phyloP scores from a whole-genome alignment of 2,113 vertebrate species.

The Bufo gargarizans region DNA sequence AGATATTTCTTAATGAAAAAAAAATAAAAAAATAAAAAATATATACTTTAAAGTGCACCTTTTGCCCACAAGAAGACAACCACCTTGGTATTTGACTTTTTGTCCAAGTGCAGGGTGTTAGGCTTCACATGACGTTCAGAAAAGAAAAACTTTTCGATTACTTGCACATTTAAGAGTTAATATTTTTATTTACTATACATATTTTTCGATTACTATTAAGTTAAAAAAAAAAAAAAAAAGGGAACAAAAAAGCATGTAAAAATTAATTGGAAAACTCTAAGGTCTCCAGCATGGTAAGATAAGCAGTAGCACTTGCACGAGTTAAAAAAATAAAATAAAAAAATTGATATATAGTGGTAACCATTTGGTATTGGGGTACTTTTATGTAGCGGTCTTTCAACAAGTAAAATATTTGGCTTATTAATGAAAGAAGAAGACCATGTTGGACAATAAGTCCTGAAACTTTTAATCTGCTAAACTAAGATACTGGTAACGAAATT shows the following conservation, averaged over 20 bases:
- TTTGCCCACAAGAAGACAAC: neutral
- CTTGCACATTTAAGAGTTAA: constrained; percentile 3
- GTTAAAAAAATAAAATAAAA: neutral
- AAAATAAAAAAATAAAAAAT: neutral
- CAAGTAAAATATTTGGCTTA: neutral
- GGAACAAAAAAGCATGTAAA: neutral
- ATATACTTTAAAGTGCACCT: constrained; percentile 29
- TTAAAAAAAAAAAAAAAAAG: neutral
- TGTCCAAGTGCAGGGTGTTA: neutral
- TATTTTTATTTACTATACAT: constrained; percentile 7
- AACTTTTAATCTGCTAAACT: too few species aligned
- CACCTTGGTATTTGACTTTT: neutral
- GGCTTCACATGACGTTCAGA: neutral
- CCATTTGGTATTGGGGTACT: neutral
- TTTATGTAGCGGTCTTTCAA: neutral
- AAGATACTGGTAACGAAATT: too few species aligned
- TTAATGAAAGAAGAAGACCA: neutral
- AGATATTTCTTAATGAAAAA: neutral
- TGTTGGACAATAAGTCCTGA: neutral
- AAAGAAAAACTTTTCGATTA: neutral
- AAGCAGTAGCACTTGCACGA: constrained; percentile 45
- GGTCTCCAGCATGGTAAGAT: constrained; percentile 5
- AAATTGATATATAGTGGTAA: neutral
- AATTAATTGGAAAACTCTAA: neutral
- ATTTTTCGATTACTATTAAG: neutral